Conservation (phyloP, 2,797 vertebrate species). For the Danio jaintianensis region DNA sequence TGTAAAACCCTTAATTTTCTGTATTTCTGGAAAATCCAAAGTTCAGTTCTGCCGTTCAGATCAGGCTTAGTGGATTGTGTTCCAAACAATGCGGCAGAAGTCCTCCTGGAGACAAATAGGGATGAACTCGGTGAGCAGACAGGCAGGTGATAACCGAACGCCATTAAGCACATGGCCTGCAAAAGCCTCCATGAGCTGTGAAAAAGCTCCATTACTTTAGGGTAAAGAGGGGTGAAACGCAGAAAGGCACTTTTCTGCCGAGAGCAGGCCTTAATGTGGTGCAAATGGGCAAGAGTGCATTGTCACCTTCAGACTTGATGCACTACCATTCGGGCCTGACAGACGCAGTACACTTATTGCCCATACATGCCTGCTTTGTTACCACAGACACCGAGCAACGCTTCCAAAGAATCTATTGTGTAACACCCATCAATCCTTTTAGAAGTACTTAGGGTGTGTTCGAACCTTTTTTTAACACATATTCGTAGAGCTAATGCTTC, state of each 20-base stretch:
- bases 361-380: conserved; percentile 36
- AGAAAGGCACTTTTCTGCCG: conserved; percentile 58
- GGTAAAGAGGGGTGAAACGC: conserved; percentile 60
- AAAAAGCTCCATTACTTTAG: conserved; percentile 63
- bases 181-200: conserved; percentile 53
- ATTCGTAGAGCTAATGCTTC: conserved; percentile 7
- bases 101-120: conserved; percentile 52
- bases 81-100: conserved; percentile 53
- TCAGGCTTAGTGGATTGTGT: conserved; percentile 46
- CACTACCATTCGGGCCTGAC: conserved; percentile 69
- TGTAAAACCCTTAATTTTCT: not conserved
- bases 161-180: conserved; percentile 57
- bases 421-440: conserved; percentile 47
- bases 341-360: conserved; percentile 56
- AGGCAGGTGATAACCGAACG: conserved; percentile 53
- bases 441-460: conserved; percentile 28
- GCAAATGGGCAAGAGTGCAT: conserved; percentile 60
- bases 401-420: conserved; percentile 38
- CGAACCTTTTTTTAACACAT: conserved; percentile 4
- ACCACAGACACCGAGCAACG: conserved; percentile 38
- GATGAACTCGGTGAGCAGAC: conserved; percentile 46
- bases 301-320: conserved; percentile 76
- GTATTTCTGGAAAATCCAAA: not conserved
- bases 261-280: conserved; percentile 59
- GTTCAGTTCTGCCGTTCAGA: not conserved